Evolutionary conservation across 2,113 vertebrate genomes (phyloP).

Genomic region (Rallus limicola): DNA sequence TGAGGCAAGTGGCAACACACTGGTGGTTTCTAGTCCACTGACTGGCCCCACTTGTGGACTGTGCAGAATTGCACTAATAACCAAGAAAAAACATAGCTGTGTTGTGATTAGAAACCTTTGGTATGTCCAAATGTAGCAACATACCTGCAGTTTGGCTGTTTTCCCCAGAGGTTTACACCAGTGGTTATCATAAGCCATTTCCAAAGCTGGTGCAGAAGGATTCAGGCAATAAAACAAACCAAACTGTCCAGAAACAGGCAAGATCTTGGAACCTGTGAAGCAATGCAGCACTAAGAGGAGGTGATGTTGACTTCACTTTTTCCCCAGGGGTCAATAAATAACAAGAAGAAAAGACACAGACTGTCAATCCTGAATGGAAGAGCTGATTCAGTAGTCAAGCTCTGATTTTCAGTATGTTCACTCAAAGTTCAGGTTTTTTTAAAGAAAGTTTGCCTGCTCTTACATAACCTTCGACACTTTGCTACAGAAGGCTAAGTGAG

Average conservation of each 20-base stretch:
- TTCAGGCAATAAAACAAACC: not conserved
- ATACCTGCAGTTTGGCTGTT: not conserved
- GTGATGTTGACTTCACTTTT: not conserved
- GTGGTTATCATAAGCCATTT: not conserved
- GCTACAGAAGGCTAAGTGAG: constrained; percentile 39
- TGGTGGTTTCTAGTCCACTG: not conserved
- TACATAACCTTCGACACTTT: constrained; percentile 38
- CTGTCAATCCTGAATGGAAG: not conserved
- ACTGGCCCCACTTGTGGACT: not conserved
- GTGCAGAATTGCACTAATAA: not conserved
- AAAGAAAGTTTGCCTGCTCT: constrained; percentile 39
- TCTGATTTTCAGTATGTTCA: not conserved
- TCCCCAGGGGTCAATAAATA: not conserved
- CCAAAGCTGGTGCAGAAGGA: not conserved
- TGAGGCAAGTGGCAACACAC: not conserved
- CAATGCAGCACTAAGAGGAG: fast-evolving
- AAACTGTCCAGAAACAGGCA: not conserved
- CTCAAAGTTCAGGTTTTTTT: not conserved
- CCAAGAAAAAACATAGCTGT: not conserved
- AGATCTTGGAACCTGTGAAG: not conserved
- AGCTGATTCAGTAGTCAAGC: not conserved
- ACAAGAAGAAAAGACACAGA: not conserved
- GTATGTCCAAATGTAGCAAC: not conserved
- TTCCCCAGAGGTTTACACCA: not conserved
- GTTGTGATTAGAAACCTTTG: not conserved